These are phyloP conservation scores for Dreissena rostriformis DNA, from an alignment of 1,140 invertebrate species.

Conservation along the genomic window DNA sequence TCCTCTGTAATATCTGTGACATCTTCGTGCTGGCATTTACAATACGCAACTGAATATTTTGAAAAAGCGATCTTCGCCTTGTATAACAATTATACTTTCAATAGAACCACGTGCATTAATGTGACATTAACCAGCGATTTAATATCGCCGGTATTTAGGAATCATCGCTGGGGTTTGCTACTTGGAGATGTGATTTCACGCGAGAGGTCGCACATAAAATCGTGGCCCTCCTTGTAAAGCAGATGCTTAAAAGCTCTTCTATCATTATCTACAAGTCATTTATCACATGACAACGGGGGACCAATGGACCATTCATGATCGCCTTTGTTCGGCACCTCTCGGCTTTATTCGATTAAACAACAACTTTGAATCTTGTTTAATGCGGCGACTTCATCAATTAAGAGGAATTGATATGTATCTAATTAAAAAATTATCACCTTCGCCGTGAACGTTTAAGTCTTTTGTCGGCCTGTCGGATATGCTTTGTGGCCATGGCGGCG, in stretches of 20 bases:
- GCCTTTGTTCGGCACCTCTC: neutral
- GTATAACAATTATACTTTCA: no score
- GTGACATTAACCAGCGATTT: no score
- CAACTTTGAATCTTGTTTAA: neutral
- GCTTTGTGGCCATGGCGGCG: neutral
- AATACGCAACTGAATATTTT: no score
- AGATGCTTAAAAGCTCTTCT: neutral
- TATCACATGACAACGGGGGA: neutral
- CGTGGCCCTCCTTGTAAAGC: neutral
- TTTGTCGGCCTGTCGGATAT: neutral
- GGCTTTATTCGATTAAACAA: neutral
- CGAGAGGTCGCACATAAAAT: no score
- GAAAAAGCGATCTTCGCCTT: no score
- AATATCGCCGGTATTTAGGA: no score
- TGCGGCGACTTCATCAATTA: neutral
- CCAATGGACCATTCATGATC: neutral
- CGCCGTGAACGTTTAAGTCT: neutral
- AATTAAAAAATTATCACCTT: neutral
- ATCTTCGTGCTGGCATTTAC: no score
- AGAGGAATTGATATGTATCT: neutral
- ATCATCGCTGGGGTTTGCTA: no score
- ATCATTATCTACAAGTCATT: neutral
- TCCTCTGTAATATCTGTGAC: no score
- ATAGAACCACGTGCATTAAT: no score
- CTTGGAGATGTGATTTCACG: no score